A percentile compares a stretch with the other conserved stretches of the same genome.
These are phyloP conservation scores for Orius laevigatus DNA, from an alignment of 1,140 invertebrate species.

Conservation along the genomic window DNA sequence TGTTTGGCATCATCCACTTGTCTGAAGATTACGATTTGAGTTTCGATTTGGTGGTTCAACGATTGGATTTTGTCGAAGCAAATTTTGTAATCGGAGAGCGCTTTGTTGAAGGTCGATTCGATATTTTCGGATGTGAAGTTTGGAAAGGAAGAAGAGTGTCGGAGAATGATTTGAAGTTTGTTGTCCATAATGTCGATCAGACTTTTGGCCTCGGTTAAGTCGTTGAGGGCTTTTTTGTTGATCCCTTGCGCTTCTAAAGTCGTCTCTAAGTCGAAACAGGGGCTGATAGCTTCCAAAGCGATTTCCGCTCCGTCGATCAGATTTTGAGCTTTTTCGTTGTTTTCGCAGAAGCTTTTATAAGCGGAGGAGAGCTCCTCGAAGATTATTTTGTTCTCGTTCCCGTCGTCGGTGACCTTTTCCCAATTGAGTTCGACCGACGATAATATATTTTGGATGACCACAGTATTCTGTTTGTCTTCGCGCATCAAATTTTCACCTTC, in stretches of 20 bases:
- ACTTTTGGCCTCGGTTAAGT: slow-evolving; percentile 54
- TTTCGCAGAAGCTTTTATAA: slow-evolving; percentile 33
- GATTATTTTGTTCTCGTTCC: slow-evolving; percentile 22
- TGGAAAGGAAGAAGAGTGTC: slow-evolving; percentile 54
- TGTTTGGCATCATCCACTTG: slow-evolving; percentile 74
- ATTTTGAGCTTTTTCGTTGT: slow-evolving; percentile 41
- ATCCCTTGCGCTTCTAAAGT: slow-evolving; percentile 44
- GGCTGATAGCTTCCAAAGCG: slow-evolving; percentile 33
- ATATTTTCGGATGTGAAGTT: slow-evolving; percentile 44
- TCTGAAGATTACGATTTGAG: slow-evolving; percentile 78
- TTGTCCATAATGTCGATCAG: slow-evolving; percentile 56
- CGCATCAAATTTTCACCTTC: slow-evolving; percentile 61
- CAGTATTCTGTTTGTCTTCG: slow-evolving; percentile 60
- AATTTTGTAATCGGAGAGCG: slow-evolving; percentile 55
- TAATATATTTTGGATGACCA: slow-evolving; percentile 58
- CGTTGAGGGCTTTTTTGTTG: slow-evolving; percentile 53
- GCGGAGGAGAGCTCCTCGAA: slow-evolving; percentile 51
- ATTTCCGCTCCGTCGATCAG: slow-evolving; percentile 48
- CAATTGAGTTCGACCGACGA: slow-evolving; percentile 58
- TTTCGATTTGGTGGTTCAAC: slow-evolving; percentile 64
- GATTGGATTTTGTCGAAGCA: slow-evolving; percentile 46
- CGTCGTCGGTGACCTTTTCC: slow-evolving; percentile 50
- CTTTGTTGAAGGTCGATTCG: slow-evolving; percentile 39
- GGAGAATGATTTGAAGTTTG: slow-evolving; percentile 48
- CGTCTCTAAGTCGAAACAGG: slow-evolving; percentile 45